Conservation (phyloP, 2,113 vertebrate genomes). For the Xenopus borealis region DNA sequence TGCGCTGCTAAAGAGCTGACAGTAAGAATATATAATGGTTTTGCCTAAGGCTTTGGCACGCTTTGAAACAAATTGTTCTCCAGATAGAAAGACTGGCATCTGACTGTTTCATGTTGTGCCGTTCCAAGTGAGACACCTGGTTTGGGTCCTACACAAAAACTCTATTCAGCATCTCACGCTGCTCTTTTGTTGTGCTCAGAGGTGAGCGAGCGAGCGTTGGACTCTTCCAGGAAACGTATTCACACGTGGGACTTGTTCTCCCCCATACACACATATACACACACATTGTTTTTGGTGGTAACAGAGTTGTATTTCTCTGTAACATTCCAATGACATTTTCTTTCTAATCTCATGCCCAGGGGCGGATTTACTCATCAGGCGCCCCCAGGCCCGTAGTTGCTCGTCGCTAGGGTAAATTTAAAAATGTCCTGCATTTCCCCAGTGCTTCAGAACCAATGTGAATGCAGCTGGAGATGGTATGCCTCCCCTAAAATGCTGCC, state of each 20-base stretch:
- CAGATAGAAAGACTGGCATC: conserved; percentile 66
- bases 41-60: conserved; percentile 63
- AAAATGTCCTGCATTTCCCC: no score
- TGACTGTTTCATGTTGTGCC: conserved; percentile 56
- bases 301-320: background rate
- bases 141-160: conserved; percentile 56
- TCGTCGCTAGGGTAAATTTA: no score
- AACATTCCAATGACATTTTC: background rate
- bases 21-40: conserved; percentile 54
- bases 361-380: no score
- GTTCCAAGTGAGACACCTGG: conserved; percentile 65
- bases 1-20: conserved; percentile 40
- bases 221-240: conserved; percentile 47
- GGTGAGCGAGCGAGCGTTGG: conserved; percentile 56
- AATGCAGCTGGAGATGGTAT: no score
- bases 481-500: no score
- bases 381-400: no score
- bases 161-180: conserved; percentile 55
- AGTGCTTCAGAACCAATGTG: no score
- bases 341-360: no score
- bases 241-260: conserved; percentile 12
- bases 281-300: background rate
- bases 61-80: conserved; percentile 63
- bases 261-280: background rate
- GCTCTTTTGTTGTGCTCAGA: conserved; percentile 60